Conservation (phyloP, 2,797 vertebrate species). For the Onychomys arenicola region DNA sequence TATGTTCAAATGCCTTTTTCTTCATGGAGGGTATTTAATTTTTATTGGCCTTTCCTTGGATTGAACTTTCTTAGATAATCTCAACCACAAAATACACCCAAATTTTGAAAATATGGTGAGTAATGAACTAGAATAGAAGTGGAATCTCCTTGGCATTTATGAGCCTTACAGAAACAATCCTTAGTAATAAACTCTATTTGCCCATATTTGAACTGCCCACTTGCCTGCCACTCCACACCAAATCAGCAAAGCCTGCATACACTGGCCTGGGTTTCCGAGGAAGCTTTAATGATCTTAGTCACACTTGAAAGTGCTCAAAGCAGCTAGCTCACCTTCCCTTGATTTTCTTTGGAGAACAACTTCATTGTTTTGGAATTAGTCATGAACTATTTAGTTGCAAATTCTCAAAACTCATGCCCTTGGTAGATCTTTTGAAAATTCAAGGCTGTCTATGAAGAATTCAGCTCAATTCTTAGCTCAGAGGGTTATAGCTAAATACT, state of each 20-base stretch:
- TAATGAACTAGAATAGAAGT: background rate
- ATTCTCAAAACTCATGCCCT: constrained; percentile 42
- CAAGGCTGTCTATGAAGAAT: constrained; percentile 27
- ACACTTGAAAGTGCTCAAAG: background rate
- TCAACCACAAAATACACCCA: background rate
- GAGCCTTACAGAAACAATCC: background rate
- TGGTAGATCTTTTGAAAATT: constrained; percentile 43
- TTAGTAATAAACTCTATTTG: background rate
- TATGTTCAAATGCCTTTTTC: background rate
- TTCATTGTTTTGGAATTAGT: constrained; percentile 61
- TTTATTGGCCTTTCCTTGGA: background rate
- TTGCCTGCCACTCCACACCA: background rate
- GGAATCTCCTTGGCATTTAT: background rate
- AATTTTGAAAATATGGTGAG: background rate
- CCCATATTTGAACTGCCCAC: background rate
- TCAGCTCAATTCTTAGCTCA: constrained; percentile 24
- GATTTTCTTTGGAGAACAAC: constrained; percentile 36
- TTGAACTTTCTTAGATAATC: background rate
- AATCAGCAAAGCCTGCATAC: background rate
- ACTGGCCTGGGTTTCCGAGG: background rate
- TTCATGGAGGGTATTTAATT: background rate
- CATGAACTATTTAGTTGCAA: constrained; percentile 47
- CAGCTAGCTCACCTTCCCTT: background rate
- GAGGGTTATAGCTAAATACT: constrained; percentile 22
- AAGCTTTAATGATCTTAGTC: background rate